Conservation (phyloP, 2,888 invertebrate species). For the Sarcophaga rosellei region DNA sequence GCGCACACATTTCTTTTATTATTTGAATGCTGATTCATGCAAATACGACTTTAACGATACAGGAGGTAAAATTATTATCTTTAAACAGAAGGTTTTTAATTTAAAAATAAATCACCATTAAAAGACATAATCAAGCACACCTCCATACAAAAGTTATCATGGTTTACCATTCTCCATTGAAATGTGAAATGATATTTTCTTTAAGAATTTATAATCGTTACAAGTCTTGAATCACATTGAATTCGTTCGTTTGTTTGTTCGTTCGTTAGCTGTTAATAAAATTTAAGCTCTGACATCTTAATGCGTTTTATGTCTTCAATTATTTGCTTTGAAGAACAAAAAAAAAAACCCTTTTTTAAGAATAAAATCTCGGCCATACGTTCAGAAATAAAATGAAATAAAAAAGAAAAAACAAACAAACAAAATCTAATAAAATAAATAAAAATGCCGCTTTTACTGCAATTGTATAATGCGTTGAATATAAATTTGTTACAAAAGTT, state of each 20-base stretch:
- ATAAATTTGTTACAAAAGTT: conserved; percentile 62
- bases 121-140: no score
- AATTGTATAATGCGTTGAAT: conserved; percentile 61
- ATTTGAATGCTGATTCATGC: no score
- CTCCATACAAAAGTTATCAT: no score
- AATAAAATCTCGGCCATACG: conserved; percentile 65
- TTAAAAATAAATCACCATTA: no score
- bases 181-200: no score
- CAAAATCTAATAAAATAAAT: conserved; percentile 51
- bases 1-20: no score
- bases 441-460: conserved; percentile 69
- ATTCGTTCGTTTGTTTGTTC: neutral
- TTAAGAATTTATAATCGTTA: neutral
- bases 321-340: neutral
- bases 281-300: conserved; percentile 19
- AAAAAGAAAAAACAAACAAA: conserved; percentile 40
- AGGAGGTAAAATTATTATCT: neutral
- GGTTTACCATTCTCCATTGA: no score
- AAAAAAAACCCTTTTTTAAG: conserved; percentile 36
- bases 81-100: no score
- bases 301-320: conserved; percentile 33
- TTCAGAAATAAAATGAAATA: conserved; percentile 19
- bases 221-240: neutral
- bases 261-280: neutral
- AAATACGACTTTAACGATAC: neutral